phyloP scores from a whole-genome alignment of 2,113 vertebrate genomes.

The Chamaetylas fuelleborni region DNA sequence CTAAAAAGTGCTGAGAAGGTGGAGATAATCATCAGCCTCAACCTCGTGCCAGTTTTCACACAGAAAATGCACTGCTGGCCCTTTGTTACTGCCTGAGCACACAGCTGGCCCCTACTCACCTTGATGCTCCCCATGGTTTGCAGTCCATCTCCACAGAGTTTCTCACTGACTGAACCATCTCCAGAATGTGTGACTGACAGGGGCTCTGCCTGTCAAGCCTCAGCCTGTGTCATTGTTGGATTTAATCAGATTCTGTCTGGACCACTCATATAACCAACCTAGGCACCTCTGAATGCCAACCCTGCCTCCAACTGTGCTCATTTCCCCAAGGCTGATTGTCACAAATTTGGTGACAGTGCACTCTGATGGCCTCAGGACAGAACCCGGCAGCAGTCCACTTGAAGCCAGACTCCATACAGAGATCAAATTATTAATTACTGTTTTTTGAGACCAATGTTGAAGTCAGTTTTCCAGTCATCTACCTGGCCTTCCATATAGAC shows the following conservation, averaged over 20 bases:
- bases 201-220: neutral
- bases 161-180: neutral
- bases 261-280: neutral
- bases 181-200: neutral
- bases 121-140: neutral
- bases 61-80: neutral
- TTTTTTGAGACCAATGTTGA: neutral
- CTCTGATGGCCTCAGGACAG: neutral
- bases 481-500: neutral
- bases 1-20: neutral
- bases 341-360: neutral
- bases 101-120: neutral
- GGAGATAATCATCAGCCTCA: neutral
- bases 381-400: neutral
- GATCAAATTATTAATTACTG: neutral
- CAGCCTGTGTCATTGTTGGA: neutral
- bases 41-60: accelerated
- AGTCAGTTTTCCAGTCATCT: neutral
- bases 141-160: neutral
- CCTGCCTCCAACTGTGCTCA: neutral
- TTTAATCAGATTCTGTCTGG: neutral
- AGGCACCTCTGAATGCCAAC: neutral
- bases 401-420: neutral
- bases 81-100: neutral
- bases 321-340: neutral